phyloP scores from a whole-genome alignment of 1,140 invertebrate species.

The Brachionus angularis region DNA sequence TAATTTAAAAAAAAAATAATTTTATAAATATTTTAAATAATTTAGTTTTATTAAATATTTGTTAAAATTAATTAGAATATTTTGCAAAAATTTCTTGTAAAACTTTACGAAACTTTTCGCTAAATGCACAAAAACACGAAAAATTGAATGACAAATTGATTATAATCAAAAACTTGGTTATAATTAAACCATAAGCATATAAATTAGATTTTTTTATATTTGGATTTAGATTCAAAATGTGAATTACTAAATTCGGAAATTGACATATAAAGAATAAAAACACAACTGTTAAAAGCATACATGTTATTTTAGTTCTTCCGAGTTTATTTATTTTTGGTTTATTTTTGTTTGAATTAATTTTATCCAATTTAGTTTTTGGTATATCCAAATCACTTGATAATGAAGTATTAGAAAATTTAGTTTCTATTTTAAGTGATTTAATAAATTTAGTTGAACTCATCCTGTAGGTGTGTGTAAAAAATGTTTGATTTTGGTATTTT shows the following conservation, averaged over 20 bases:
- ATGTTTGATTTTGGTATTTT: no score
- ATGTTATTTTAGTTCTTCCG: constrained; percentile 32
- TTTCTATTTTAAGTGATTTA: no score
- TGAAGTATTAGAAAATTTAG: no score
- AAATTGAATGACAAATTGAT: constrained; percentile 38
- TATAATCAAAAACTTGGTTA: constrained; percentile 33
- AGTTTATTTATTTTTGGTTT: not conserved
- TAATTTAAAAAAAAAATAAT: no score
- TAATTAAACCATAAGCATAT: constrained; percentile 10
- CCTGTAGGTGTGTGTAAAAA: no score
- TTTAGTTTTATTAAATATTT: no score
- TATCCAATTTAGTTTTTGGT: not conserved
- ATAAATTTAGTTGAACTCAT: no score
- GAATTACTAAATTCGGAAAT: constrained; percentile 41
- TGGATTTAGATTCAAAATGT: not conserved
- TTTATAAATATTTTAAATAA: no score
- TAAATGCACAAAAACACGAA: constrained; percentile 25
- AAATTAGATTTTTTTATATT: not conserved
- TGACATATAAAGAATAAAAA: constrained; percentile 43
- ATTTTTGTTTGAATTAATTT: not conserved
- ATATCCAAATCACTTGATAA: no score
- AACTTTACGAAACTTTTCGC: constrained; percentile 26
- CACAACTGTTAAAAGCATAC: constrained; percentile 41
- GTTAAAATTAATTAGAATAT: no score
- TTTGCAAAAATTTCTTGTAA: not conserved